Conservation (phyloP, 2,888 invertebrate species). For the Parnassius apollo region DNA sequence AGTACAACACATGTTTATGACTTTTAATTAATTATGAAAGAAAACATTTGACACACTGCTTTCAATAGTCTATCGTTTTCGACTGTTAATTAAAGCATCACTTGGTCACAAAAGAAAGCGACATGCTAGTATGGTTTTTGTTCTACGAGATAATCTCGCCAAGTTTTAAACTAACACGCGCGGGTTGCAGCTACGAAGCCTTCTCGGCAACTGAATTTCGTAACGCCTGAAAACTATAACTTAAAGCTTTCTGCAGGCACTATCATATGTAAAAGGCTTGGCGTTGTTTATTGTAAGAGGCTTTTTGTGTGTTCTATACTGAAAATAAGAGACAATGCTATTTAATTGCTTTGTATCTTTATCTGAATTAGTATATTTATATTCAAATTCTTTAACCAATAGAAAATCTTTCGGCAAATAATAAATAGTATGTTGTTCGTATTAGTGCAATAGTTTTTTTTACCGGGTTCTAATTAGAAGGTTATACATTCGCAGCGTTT, state of each 20-base stretch:
- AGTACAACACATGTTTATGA: background rate
- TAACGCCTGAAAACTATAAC: constrained; percentile 16
- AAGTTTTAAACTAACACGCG: background rate
- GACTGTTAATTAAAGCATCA: background rate
- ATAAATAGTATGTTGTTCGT: no score
- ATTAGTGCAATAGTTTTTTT: no score
- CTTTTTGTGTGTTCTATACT: constrained; percentile 13
- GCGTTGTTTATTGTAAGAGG: constrained; percentile 9
- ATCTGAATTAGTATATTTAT: no score
- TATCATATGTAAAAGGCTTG: constrained; percentile 20
- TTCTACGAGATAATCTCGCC: constrained; percentile 2
- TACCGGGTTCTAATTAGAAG: no score
- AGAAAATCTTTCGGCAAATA: no score
- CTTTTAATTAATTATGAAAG: background rate
- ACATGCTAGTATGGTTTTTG: background rate
- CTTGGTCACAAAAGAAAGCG: background rate
- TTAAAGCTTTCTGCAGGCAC: constrained; percentile 13
- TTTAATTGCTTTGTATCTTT: constrained; percentile 2
- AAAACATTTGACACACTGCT: background rate
- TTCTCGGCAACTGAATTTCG: constrained; percentile 19
- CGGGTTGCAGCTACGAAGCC: constrained; percentile 3
- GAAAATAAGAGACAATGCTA: background rate
- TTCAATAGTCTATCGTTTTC: background rate
- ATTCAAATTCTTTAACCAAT: no score
- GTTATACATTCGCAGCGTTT: no score